Conservation (phyloP, 2,797 vertebrate species). For the Danionella dracula region DNA sequence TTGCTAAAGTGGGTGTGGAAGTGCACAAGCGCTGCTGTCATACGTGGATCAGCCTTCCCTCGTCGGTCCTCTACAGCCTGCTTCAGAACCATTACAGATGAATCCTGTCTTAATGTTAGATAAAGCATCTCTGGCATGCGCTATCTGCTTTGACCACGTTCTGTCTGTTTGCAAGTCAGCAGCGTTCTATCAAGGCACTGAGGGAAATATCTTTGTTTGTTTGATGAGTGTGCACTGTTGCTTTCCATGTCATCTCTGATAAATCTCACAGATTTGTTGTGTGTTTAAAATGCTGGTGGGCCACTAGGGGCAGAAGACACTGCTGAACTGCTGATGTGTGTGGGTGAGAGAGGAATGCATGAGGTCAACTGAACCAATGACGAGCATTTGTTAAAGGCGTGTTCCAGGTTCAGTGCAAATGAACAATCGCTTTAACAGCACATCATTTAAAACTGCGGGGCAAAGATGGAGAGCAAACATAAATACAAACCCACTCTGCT, state of each 20-base stretch:
- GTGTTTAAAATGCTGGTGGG: not conserved
- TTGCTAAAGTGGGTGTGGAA: slow-evolving; percentile 26
- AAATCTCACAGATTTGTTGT: slow-evolving; percentile 5
- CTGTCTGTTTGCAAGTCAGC: slow-evolving; percentile 18
- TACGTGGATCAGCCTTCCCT: slow-evolving; percentile 8
- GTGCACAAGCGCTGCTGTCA: slow-evolving; percentile 21
- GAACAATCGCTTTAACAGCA: too few species aligned
- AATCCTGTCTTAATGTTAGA: slow-evolving; percentile 23
- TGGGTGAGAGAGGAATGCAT: too few species aligned
- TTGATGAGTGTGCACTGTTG: slow-evolving; percentile 28
- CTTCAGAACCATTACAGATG: slow-evolving; percentile 31
- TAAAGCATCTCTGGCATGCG: slow-evolving; percentile 16
- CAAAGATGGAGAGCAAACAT: too few species aligned
- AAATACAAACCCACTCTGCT: too few species aligned
- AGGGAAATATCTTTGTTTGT: slow-evolving; percentile 23
- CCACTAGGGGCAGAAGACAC: slow-evolving; percentile 45
- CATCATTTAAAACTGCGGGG: too few species aligned
- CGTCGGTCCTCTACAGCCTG: slow-evolving; percentile 8
- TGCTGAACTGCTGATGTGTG: slow-evolving; percentile 14
- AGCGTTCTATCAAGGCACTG: slow-evolving; percentile 4
- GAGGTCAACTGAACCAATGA: too few species aligned
- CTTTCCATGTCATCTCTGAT: slow-evolving; percentile 19
- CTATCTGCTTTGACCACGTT: slow-evolving; percentile 14
- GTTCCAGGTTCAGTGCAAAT: not conserved
- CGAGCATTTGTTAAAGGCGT: too few species aligned